These are phyloP conservation scores for Cantharis nigra DNA, from an alignment of 2,888 invertebrate genomes.

Conservation along the genomic window DNA sequence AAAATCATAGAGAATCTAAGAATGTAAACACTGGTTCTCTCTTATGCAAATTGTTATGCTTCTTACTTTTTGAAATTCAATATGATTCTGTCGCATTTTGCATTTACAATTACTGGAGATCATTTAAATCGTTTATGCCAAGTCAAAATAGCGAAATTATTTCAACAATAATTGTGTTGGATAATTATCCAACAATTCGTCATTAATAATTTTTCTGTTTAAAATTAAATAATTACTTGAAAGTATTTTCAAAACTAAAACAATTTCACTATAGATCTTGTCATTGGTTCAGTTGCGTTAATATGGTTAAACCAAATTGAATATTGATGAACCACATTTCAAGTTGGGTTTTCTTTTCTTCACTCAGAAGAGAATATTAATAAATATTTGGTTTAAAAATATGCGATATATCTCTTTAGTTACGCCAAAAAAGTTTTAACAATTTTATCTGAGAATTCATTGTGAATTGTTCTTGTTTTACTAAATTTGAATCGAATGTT, in stretches of 20 bases:
- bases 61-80: neutral
- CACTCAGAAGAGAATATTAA: neutral
- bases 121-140: no score
- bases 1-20: no score
- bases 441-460: neutral
- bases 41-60: no score
- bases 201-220: no score
- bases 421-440: neutral
- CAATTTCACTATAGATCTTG: no score
- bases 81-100: neutral
- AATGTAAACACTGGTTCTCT: no score
- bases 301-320: neutral
- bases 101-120: neutral
- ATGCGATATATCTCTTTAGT: neutral
- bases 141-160: neutral
- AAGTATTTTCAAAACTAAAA: no score
- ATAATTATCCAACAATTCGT: no score
- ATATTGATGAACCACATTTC: neutral
- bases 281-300: neutral
- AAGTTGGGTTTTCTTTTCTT: neutral
- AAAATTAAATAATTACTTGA: no score
- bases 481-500: no score
- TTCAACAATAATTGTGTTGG: neutral
- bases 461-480: no score
- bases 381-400: neutral